phyloP scores from a whole-genome alignment of 2,113 vertebrate species.

The Pantherophis guttatus region DNA sequence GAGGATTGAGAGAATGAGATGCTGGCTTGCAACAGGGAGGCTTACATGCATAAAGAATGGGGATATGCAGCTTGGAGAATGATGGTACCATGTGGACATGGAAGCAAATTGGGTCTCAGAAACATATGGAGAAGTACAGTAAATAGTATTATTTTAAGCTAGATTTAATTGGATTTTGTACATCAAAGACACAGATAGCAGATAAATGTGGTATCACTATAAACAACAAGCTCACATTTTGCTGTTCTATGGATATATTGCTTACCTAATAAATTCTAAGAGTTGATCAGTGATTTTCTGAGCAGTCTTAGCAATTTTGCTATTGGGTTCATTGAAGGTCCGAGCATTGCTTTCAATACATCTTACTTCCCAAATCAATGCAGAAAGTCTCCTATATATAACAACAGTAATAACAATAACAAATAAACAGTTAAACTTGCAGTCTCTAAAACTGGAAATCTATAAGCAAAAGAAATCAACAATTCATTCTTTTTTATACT shows the following conservation, averaged over 20 bases:
- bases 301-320: conserved; percentile 89
- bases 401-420: not conserved
- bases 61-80: not conserved
- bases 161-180: not conserved
- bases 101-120: not conserved
- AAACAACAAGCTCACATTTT: not conserved
- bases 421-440: conserved; percentile 7
- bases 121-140: not conserved
- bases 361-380: conserved; percentile 92
- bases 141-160: not conserved
- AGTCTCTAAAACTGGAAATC: not conserved
- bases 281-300: conserved; percentile 91
- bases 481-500: not conserved
- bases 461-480: not conserved
- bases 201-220: not conserved
- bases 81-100: not conserved
- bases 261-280: conserved; percentile 92
- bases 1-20: not conserved
- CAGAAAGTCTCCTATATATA: conserved; percentile 83
- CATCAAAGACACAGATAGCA: not conserved
- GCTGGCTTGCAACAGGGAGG: not conserved
- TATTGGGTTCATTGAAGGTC: conserved; percentile 95
- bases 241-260: conserved; percentile 7
- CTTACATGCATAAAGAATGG: not conserved
- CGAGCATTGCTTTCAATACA: conserved; percentile 91